Evolutionary conservation across 2,888 invertebrate genomes (phyloP).

Genomic region (Aphodius sticticus): DNA sequence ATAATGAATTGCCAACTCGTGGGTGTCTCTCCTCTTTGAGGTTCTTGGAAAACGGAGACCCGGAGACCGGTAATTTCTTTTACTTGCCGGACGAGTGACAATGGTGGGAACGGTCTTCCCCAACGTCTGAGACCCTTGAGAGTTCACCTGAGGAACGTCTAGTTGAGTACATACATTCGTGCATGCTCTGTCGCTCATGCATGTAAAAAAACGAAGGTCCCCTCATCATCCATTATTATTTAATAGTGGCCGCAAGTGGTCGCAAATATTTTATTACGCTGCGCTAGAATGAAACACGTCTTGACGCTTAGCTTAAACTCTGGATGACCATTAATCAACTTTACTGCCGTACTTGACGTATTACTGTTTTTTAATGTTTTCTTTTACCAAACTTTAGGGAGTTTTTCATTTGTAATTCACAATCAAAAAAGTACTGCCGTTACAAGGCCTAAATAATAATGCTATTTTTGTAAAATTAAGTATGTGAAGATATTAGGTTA

Average conservation of each 20-base stretch:
- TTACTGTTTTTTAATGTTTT: too few relatives aligned
- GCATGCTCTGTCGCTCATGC: slow-evolving; percentile 21
- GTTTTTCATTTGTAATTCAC: too few relatives aligned
- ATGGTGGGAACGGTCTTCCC: slow-evolving; percentile 20
- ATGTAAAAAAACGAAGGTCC: neutral
- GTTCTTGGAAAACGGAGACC: slow-evolving; percentile 16
- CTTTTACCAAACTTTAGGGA: too few relatives aligned
- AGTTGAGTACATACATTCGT: slow-evolving; percentile 13
- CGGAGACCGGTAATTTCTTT: slow-evolving; percentile 12
- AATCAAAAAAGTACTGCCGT: too few relatives aligned
- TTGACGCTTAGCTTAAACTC: neutral
- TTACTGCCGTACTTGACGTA: too few relatives aligned
- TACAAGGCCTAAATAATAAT: too few relatives aligned
- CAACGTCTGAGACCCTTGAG: slow-evolving; percentile 15
- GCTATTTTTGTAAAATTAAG: too few relatives aligned
- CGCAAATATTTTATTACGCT: neutral
- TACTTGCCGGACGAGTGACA: slow-evolving; percentile 9
- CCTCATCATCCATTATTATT: neutral
- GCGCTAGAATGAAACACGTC: neutral
- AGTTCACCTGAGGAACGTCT: neutral
- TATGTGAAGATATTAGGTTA: too few relatives aligned
- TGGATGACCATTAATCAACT: neutral
- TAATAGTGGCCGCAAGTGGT: neutral
- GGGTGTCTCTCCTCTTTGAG: neutral
- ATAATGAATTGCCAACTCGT: neutral